Conservation (phyloP, 1,140 invertebrate species). For the Bactericera cockerelli region DNA sequence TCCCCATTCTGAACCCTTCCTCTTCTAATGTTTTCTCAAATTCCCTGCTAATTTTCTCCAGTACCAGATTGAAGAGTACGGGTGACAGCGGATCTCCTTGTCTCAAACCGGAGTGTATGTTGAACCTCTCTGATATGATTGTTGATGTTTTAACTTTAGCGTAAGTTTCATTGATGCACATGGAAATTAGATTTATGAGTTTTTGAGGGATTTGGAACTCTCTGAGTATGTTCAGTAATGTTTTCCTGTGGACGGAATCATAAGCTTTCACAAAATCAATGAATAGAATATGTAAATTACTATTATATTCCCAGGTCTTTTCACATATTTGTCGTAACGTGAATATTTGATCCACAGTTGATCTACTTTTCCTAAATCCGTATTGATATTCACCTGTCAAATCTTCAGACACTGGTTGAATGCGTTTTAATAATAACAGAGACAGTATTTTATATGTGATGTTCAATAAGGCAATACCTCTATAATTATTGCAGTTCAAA, state of each 20-base stretch:
- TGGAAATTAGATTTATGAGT: conserved; percentile 13
- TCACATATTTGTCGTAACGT: conserved; percentile 17
- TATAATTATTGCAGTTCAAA: conserved; percentile 21
- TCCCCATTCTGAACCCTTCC: conserved; percentile 13
- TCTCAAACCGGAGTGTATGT: conserved; percentile 12
- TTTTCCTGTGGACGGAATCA: conserved; percentile 13
- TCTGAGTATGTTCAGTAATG: conserved; percentile 11
- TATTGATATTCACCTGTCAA: conserved; percentile 14
- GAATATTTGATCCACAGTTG: conserved; percentile 18
- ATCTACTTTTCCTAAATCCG: conserved; percentile 13
- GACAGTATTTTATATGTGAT: conserved; percentile 19
- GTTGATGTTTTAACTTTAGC: conserved; percentile 13
- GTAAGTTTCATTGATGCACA: conserved; percentile 8
- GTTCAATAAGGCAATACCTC: conserved; percentile 22
- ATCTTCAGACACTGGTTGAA: conserved; percentile 12
- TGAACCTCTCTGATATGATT: conserved; percentile 13
- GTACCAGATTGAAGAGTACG: conserved; percentile 11
- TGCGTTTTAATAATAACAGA: conserved; percentile 13
- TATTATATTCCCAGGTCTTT: conserved; percentile 14
- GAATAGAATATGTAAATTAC: background rate
- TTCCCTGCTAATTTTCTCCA: conserved; percentile 15
- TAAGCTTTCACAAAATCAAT: conserved; percentile 15
- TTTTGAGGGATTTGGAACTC: conserved; percentile 12
- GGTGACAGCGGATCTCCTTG: conserved; percentile 17
- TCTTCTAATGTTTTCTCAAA: conserved; percentile 4